Evolutionary conservation across 2,888 invertebrate species (phyloP).

Genomic region (Atethmia centrago): DNA sequence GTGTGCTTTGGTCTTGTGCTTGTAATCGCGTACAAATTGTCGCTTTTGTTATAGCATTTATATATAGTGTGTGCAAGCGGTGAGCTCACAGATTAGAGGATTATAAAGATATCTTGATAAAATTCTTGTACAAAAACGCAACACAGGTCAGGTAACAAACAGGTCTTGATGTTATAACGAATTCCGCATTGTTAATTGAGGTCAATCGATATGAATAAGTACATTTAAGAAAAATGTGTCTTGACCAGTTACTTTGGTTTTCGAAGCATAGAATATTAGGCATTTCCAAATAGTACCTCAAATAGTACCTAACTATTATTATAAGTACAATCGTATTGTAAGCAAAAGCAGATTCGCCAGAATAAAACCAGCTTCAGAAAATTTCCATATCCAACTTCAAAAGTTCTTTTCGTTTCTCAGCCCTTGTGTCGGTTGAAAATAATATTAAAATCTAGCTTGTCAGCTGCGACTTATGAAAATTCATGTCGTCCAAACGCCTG

Average conservation of each 20-base stretch:
- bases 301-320: neutral
- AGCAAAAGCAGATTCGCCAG: neutral
- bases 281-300: neutral
- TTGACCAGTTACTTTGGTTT: slow-evolving; percentile 5
- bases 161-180: slow-evolving; percentile 20
- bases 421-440: slow-evolving; percentile 8
- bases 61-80: slow-evolving; percentile 29
- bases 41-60: slow-evolving; percentile 32
- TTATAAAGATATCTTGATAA: slow-evolving; percentile 56
- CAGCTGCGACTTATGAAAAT: slow-evolving; percentile 34
- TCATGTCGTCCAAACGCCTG: neutral
- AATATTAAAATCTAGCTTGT: slow-evolving; percentile 31
- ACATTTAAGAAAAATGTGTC: slow-evolving; percentile 1
- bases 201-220: slow-evolving; percentile 20
- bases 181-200: slow-evolving; percentile 33
- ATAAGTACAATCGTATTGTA: neutral
- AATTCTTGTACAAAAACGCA: slow-evolving; percentile 46
- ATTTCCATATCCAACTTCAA: slow-evolving; percentile 2
- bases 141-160: too few species aligned
- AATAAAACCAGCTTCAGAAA: neutral
- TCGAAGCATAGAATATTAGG: neutral
- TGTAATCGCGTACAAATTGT: slow-evolving; percentile 31
- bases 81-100: slow-evolving; percentile 47
- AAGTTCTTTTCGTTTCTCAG: slow-evolving; percentile 10
- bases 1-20: slow-evolving; percentile 34